Conservation (phyloP, 2,113 vertebrate genomes). For the Scopus umbretta region DNA sequence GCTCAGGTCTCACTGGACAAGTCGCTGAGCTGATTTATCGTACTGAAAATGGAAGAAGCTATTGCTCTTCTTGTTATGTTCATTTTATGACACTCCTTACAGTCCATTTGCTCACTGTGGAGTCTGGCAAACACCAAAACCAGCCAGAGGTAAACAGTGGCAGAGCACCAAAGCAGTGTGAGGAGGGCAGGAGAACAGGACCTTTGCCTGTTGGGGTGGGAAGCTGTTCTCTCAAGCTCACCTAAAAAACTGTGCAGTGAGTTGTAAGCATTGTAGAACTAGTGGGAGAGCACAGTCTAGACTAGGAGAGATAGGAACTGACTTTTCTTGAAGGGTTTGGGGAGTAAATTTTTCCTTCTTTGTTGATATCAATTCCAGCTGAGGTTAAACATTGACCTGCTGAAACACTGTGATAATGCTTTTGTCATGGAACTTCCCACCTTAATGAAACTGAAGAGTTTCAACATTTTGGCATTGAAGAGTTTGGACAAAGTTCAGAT, state of each 20-base stretch:
- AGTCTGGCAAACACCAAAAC: neutral
- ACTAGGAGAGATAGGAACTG: neutral
- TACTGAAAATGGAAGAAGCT: neutral
- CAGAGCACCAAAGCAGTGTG: neutral
- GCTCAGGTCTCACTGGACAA: neutral
- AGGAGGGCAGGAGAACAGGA: neutral
- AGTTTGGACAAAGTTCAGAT: neutral
- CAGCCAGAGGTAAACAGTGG: neutral
- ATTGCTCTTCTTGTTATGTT: neutral
- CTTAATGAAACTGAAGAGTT: neutral
- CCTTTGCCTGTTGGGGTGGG: neutral
- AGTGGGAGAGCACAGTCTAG: neutral
- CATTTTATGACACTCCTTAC: neutral
- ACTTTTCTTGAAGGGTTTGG: neutral
- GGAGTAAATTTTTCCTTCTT: neutral
- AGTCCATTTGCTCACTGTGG: neutral
- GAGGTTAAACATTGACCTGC: neutral
- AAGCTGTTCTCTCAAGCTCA: neutral
- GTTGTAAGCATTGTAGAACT: no score
- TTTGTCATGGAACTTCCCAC: neutral
- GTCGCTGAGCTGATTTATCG: neutral
- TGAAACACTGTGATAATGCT: neutral
- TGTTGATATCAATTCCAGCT: rapidly evolving
- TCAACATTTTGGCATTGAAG: neutral
- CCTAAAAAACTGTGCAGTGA: neutral